These are phyloP conservation scores for Mycalesis mineus DNA, from an alignment of 2,888 invertebrate genomes.

Conservation along the genomic window DNA sequence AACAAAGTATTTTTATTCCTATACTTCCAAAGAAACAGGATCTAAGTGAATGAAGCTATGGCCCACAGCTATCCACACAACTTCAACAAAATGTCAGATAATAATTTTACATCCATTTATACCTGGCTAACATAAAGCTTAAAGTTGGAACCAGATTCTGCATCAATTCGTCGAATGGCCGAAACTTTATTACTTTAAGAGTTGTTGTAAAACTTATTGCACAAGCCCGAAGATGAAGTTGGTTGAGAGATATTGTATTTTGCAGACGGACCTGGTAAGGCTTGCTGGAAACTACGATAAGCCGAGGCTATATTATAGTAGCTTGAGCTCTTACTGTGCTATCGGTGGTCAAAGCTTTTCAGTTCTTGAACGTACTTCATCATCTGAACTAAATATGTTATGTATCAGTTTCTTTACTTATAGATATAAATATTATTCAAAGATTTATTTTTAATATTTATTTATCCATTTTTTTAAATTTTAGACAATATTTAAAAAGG, in stretches of 20 bases:
- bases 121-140: neutral
- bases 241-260: slow-evolving; percentile 3
- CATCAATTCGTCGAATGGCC: neutral
- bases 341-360: neutral
- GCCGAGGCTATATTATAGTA: neutral
- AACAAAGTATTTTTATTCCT: no score
- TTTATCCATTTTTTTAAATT: no score
- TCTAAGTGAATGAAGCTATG: no score
- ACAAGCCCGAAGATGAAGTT: neutral
- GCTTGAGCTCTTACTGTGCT: neutral
- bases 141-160: neutral
- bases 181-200: neutral
- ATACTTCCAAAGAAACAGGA: no score
- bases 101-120: neutral
- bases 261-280: neutral
- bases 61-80: no score
- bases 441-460: no score
- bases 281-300: slow-evolving; percentile 2
- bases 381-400: neutral
- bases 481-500: no score
- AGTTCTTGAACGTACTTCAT: neutral
- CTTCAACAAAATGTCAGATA: neutral
- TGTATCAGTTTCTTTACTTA: no score
- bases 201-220: slow-evolving; percentile 2
- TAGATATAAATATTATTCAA: no score